These are phyloP conservation scores for Mallotus villosus DNA, from an alignment of 2,797 vertebrate species.

Conservation along the genomic window DNA sequence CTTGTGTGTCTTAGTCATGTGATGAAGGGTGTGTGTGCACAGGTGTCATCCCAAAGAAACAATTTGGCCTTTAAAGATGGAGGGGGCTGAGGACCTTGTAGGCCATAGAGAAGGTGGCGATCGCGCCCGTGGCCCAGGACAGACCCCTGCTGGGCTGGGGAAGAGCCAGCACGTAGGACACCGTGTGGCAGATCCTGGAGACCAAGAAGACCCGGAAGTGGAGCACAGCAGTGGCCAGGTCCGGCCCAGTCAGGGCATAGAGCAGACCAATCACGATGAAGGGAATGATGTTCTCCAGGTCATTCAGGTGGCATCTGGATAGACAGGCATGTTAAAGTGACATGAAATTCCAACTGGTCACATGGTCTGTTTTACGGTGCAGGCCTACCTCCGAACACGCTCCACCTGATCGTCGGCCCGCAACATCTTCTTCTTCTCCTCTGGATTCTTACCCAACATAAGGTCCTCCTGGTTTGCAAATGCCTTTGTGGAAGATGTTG, in stretches of 20 bases:
- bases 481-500: slow-evolving; percentile 59
- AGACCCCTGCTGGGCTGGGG: slow-evolving; percentile 84
- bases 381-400: slow-evolving; percentile 80
- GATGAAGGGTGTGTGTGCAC: too few species aligned
- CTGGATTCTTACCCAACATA: slow-evolving; percentile 8
- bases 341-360: not conserved
- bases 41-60: not conserved
- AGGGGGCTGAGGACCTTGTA: slow-evolving; percentile 66
- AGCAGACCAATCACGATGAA: slow-evolving; percentile 86
- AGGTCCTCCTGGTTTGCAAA: slow-evolving; percentile 84
- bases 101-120: slow-evolving; percentile 82
- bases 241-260: slow-evolving; percentile 80
- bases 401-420: slow-evolving; percentile 79
- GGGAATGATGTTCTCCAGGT: slow-evolving; percentile 89
- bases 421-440: slow-evolving; percentile 76
- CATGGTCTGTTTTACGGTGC: not conserved
- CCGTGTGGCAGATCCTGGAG: slow-evolving; percentile 79
- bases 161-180: slow-evolving; percentile 76
- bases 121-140: slow-evolving; percentile 66
- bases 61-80: slow-evolving; percentile 58
- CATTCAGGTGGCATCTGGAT: slow-evolving; percentile 87
- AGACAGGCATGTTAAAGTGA: not conserved
- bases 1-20: too few species aligned
- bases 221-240: slow-evolving; percentile 76
- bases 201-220: slow-evolving; percentile 85